phyloP scores from a whole-genome alignment of 1,140 invertebrate species.

The Mercenaria mercenaria region DNA sequence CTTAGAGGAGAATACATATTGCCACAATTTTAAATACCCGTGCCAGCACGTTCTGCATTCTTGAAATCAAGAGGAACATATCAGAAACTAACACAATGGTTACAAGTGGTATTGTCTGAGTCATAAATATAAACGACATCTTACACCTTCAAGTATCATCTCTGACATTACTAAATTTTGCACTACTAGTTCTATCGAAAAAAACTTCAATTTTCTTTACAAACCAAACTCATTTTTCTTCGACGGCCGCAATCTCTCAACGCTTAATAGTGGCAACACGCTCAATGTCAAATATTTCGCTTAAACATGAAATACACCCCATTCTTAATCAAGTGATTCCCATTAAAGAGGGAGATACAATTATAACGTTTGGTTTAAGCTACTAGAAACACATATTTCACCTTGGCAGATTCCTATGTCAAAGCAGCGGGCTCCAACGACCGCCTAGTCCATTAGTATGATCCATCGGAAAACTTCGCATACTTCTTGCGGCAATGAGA shows the following conservation, averaged over 20 bases:
- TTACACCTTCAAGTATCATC: too few species aligned
- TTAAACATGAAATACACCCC: constrained; percentile 52
- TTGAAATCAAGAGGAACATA: too few species aligned
- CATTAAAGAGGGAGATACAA: not conserved
- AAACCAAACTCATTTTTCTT: constrained; percentile 54
- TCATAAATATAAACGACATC: too few species aligned
- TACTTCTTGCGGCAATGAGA: constrained; percentile 7
- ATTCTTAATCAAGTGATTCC: constrained; percentile 41
- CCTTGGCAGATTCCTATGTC: constrained; percentile 8
- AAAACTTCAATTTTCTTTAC: too few species aligned
- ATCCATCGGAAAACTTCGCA: constrained; percentile 1
- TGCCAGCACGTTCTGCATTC: too few species aligned
- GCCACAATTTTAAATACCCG: too few species aligned
- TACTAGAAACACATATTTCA: constrained; percentile 43
- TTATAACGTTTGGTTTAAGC: constrained; percentile 52
- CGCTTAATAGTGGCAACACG: constrained; percentile 26
- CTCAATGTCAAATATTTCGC: constrained; percentile 33
- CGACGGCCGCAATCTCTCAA: constrained; percentile 28
- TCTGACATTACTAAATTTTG: too few species aligned
- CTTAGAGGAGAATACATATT: too few species aligned
- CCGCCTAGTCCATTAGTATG: constrained; percentile 20
- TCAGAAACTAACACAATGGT: too few species aligned
- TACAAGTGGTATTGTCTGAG: too few species aligned
- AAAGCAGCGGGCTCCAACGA: constrained; percentile 9
- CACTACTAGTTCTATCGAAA: too few species aligned